Conservation (phyloP, 1,140 invertebrate species). For the Leptestheria dahalacensis region DNA sequence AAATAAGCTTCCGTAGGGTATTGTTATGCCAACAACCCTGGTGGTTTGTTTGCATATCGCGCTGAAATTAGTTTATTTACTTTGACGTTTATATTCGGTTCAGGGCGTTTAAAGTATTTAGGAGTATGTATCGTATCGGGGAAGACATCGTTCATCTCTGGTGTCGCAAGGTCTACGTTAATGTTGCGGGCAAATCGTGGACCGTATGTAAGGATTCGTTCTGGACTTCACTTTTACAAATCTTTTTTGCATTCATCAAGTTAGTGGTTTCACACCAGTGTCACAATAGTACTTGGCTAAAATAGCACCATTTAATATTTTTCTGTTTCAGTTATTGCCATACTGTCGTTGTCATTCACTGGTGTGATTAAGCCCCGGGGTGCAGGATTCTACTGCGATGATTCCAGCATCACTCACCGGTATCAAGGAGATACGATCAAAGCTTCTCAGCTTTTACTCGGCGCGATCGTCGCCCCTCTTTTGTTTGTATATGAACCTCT, state of each 20-base stretch:
- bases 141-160: neutral
- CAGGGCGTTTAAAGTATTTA: no score
- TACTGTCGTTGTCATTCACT: neutral
- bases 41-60: no score
- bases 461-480: slow-evolving; percentile 8
- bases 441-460: slow-evolving; percentile 8
- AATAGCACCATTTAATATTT: no score
- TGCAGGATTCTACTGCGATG: slow-evolving; percentile 42
- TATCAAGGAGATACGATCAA: slow-evolving; percentile 42
- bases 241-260: no score
- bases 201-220: neutral
- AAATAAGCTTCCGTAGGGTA: no score
- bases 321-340: neutral
- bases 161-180: neutral
- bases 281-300: no score
- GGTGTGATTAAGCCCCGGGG: neutral
- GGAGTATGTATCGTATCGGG: neutral
- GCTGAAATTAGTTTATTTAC: no score
- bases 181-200: neutral
- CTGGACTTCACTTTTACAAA: no score
- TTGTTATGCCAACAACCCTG: no score
- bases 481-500: slow-evolving; percentile 14
- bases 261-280: no score
- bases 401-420: slow-evolving; percentile 40
- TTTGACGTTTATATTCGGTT: no score